A percentile compares a stretch with the other conserved stretches of the same genome.
Evolutionary conservation across 2,888 invertebrate species (phyloP).

Genomic region (Sthenelais limicola): DNA sequence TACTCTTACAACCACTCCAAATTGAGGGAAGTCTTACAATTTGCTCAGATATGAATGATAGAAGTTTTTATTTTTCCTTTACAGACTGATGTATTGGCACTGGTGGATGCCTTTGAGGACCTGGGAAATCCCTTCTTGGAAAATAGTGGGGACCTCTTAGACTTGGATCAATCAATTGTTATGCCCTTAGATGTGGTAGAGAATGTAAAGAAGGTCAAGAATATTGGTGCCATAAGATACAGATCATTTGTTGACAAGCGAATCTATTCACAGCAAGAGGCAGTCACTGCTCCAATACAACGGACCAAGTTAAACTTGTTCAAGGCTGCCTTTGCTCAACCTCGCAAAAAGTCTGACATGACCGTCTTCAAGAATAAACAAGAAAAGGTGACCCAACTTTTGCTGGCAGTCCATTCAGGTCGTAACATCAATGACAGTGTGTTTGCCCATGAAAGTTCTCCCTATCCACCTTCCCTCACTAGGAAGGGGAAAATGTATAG

Average conservation of each 20-base stretch:
- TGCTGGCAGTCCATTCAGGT: conserved; percentile 41
- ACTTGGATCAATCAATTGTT: conserved; percentile 42
- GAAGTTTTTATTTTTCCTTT: conserved; percentile 13
- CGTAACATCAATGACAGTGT: conserved; percentile 28
- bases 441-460: conserved; percentile 26
- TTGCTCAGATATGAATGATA: neutral
- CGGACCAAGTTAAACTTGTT: conserved; percentile 27
- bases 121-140: conserved; percentile 45
- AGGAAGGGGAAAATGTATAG: conserved; percentile 22
- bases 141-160: conserved; percentile 43
- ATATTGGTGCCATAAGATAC: conserved; percentile 9
- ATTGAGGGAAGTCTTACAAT: neutral
- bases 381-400: conserved; percentile 35
- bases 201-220: conserved; percentile 37
- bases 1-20: neutral
- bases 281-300: conserved; percentile 3
- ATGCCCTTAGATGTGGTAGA: conserved; percentile 42
- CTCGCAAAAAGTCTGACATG: conserved; percentile 37
- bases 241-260: neutral
- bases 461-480: conserved; percentile 35
- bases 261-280: neutral
- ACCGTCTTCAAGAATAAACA: conserved; percentile 39
- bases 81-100: conserved; percentile 39
- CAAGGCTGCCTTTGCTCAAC: conserved; percentile 29
- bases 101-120: conserved; percentile 43